A percentile compares a stretch with the other conserved stretches of the same genome.
phyloP scores from a whole-genome alignment of 2,888 invertebrate genomes.

The Onchidella celtica region DNA sequence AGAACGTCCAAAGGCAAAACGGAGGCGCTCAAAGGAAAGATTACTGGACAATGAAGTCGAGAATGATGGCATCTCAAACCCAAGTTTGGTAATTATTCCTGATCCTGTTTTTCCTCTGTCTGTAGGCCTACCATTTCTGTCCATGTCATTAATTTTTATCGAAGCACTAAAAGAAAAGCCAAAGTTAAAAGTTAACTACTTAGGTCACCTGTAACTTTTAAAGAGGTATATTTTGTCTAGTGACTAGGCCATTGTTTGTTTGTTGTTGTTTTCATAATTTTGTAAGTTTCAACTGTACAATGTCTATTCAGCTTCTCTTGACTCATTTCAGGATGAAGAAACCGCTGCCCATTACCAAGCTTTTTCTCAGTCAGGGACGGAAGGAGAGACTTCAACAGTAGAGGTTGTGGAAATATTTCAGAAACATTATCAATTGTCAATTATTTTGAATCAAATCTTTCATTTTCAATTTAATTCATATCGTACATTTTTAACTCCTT shows the following conservation, averaged over 20 bases:
- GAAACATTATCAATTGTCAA: too few species aligned
- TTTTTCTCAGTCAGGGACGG: conserved; percentile 57
- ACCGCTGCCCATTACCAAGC: conserved; percentile 54
- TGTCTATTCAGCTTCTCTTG: too few species aligned
- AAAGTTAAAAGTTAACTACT: not conserved
- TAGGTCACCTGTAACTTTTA: not conserved
- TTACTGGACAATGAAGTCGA: conserved; percentile 61
- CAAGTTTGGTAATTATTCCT: conserved; percentile 61
- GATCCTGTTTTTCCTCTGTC: too few species aligned
- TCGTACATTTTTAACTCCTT: not conserved
- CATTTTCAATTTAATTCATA: too few species aligned
- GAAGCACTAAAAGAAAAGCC: not conserved
- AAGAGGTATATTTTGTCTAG: not conserved
- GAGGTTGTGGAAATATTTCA: conserved; percentile 49
- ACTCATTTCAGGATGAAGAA: conserved; percentile 56
- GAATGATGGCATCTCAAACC: conserved; percentile 65
- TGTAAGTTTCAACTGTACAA: too few species aligned
- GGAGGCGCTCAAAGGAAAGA: conserved; percentile 51
- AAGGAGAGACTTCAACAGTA: conserved; percentile 57
- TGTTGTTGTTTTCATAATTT: not conserved
- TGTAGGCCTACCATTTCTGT: too few species aligned
- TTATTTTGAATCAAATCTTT: too few species aligned
- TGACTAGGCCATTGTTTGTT: not conserved
- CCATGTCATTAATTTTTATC: too few species aligned
- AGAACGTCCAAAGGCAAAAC: conserved; percentile 29